Evolutionary conservation across 2,113 vertebrate genomes (phyloP), one percentile per base, ranked within the genome.

Genomic region (Lamprologus lemairii): DNA sequence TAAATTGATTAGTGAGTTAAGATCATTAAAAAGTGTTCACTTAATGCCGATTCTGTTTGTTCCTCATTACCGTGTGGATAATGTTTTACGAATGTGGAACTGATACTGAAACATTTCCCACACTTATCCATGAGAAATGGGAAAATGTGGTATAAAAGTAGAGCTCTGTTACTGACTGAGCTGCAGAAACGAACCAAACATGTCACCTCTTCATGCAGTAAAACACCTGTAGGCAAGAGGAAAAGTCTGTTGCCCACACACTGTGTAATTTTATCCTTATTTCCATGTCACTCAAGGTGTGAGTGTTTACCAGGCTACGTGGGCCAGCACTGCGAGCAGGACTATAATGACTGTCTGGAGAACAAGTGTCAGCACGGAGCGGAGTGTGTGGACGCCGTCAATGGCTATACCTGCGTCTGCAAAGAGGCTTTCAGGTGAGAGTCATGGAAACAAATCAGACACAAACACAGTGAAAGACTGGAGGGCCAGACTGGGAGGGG

Each of bases 361-460:
- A 98, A 99, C 91, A 97, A 97, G 93, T 99, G 99, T 92, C 98
- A 97, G 73, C 98, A 99, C 3, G 98, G 98, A 45, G 98, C 98
- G 1, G 96, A 96, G 95, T 99, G 99, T 49, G 95, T 98, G 85
- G 98, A 99, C 2, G 97, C 97, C 0, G 94, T 99, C 94, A 98
- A 98, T 10, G 97, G 98, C 80, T 99, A 99, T 95, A 98, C 97
- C 2, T 99, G 99, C 84, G 55, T 97, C 93, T 99, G 99, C 65
- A 97, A 97, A 63, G 97, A 98, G 92, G 98, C 98, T 31, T 99
- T 99, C 97, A 99, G 98, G 99, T 99, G 96, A 49, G 91, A 68
- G 33, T 28, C 21, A 21, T 28, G 47, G 54, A 86, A 49, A 88
- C 37, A 71, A 49, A 60, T 86, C 68, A 88, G 19, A 81, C 55